These are phyloP conservation scores for Druon quercuslanigerum DNA, from an alignment of 1,140 invertebrate species.

Conservation along the genomic window DNA sequence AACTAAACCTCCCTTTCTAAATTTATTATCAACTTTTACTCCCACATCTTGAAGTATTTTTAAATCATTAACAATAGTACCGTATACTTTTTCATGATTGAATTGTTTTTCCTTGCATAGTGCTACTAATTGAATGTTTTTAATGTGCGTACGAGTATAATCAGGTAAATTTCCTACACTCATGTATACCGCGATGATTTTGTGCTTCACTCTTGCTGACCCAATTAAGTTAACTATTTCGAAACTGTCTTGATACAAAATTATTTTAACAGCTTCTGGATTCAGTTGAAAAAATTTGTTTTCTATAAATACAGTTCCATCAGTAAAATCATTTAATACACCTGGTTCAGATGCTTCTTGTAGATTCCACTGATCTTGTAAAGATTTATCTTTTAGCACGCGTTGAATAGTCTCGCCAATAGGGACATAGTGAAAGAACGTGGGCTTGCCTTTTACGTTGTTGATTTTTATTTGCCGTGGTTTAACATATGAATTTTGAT, in stretches of 20 bases:
- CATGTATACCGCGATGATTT: constrained; percentile 64
- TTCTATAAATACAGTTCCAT: constrained; percentile 53
- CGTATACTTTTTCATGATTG: constrained; percentile 48
- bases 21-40: constrained; percentile 41
- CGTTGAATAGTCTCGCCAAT: constrained; percentile 38
- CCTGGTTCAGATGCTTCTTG: constrained; percentile 29
- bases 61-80: constrained; percentile 57
- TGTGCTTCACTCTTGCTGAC: constrained; percentile 58
- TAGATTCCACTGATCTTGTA: constrained; percentile 41
- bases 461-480: constrained; percentile 31
- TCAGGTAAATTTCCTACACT: constrained; percentile 51
- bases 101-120: constrained; percentile 56
- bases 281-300: constrained; percentile 58
- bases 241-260: constrained; percentile 65
- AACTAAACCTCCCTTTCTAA: constrained; percentile 50
- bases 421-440: constrained; percentile 52
- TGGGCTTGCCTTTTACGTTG: constrained; percentile 14
- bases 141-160: constrained; percentile 46
- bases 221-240: constrained; percentile 65
- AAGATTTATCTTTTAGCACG: constrained; percentile 48
- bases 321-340: constrained; percentile 52
- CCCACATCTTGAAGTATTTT: constrained; percentile 55
- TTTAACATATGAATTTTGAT: constrained; percentile 47
- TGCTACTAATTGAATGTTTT: constrained; percentile 58
- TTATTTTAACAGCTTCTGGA: constrained; percentile 50